Percentiles rank a stretch among this genome's conserved stretches.
These are phyloP conservation scores for Didymodactylos carnosus DNA, from an alignment of 2,888 invertebrate genomes.

Conservation along the genomic window DNA sequence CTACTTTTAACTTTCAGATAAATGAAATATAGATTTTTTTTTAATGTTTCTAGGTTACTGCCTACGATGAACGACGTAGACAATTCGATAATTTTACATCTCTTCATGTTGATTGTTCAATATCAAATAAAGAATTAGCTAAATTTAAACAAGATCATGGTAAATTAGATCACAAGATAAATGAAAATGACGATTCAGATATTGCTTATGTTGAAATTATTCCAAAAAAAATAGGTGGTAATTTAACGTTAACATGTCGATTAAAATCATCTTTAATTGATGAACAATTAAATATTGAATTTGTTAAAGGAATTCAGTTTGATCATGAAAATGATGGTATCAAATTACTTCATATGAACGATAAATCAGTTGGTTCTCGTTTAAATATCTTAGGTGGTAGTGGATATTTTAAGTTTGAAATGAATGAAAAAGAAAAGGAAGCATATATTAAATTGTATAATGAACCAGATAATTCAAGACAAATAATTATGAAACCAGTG, in stretches of 20 bases:
- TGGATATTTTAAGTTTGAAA: not conserved
- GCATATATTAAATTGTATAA: not conserved
- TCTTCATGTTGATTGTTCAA: not conserved
- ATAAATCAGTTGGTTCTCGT: not conserved
- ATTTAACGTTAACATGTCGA: not conserved
- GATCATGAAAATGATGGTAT: no score
- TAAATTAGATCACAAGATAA: not conserved
- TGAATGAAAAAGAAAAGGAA: not conserved
- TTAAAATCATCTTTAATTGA: not conserved
- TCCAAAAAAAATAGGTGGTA: not conserved
- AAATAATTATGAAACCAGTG: not conserved
- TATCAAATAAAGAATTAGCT: not conserved
- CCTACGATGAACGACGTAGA: not conserved
- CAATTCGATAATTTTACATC: not conserved
- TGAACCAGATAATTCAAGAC: not conserved
- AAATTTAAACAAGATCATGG: no score
- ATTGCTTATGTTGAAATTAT: no score
- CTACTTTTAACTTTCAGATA: no score
- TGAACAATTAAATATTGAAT: not conserved
- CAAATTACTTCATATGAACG: not conserved
- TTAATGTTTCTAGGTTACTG: no score
- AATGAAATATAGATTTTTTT: no score
- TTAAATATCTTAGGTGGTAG: not conserved
- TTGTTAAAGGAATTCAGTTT: not conserved
- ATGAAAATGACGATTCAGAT: no score